These are phyloP conservation scores for Chlamydotis undulata DNA, from an alignment of 2,113 vertebrate species.

Conservation along the genomic window DNA sequence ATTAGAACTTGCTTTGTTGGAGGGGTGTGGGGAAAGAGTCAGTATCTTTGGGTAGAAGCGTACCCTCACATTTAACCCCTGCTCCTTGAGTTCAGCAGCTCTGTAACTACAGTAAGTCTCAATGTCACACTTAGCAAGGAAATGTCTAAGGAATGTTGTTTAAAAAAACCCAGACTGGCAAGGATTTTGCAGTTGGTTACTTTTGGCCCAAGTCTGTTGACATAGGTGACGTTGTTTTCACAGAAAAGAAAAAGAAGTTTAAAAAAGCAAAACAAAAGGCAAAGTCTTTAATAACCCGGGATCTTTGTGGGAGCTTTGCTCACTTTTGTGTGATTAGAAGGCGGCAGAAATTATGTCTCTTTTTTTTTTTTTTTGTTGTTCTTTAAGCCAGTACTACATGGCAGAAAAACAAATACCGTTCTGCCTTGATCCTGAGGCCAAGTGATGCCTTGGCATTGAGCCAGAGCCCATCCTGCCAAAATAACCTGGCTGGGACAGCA, in stretches of 20 bases:
- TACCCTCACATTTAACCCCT: not conserved
- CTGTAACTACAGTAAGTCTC: not conserved
- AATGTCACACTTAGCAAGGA: not conserved
- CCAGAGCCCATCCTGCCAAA: slow-evolving; percentile 44
- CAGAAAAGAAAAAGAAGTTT: not conserved
- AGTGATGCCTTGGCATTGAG: not conserved
- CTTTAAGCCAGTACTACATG: not conserved
- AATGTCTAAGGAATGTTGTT: not conserved
- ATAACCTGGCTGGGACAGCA: slow-evolving; percentile 49
- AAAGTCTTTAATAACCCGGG: not conserved
- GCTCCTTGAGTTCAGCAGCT: not conserved
- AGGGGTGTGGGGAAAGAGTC: not conserved
- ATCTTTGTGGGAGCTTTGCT: not conserved
- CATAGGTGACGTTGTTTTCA: not conserved
- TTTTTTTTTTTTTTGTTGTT: not conserved
- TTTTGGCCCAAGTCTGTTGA: not conserved
- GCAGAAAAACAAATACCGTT: not conserved
- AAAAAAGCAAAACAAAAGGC: not conserved
- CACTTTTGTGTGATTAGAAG: not conserved
- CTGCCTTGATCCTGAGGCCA: slow-evolving; percentile 5
- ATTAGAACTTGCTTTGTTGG: not conserved
- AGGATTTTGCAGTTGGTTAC: not conserved
- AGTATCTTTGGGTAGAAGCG: not conserved
- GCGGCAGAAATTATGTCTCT: not conserved
- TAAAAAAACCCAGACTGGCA: not conserved